Evolutionary conservation across 1,140 invertebrate species (phyloP), one percentile per base, ranked within the genome.

Genomic region (Goniozus legneri): DNA sequence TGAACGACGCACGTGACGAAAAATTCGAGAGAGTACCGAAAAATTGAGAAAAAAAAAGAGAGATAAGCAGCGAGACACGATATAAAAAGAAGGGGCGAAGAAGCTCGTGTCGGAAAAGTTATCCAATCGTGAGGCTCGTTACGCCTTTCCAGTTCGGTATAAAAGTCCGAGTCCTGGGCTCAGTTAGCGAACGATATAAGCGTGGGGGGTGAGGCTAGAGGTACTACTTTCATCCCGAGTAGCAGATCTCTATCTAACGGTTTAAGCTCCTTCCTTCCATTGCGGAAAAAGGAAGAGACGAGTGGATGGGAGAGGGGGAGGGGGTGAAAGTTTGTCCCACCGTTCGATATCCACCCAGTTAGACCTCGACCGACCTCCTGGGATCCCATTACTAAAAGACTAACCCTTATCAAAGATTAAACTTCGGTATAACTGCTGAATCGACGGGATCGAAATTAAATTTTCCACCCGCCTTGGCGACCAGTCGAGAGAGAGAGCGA

Each of bases 401-500:
- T 73, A 79, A 78, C 71, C 75, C 76, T 77, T 78, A 78, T 79
- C 77, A 78, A 76, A 79, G 77, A 78, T 78, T 78, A 78, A 79
- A 79, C 76, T 79, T 78, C 47, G 60, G 69, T 76, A 76, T 76
- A 76, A 76, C 69, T 78, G 77, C 77, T 78, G 77, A 79, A 77
- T 78, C 77, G 75, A 78, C 77, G 69, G 74, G 73, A 77, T 78
- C 67, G 77, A 78, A 79, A 79, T 79, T 79, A 79, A 79, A 79
- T 79, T 79, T 78, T 71, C 72, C 65, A 69, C 61, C 64, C 49
- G 56, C 52, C 52, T 41, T 58, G 50, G 44, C 45, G 32, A 27
- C 45, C 27, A 21, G 37, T 14, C 32, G 14, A 33, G n/a, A n/a
- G n/a, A n/a, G n/a, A n/a, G n/a, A n/a, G n/a, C n/a, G n/a, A n/a